Conservation (phyloP, 1,140 invertebrate genomes). For the Steinernema feltiae region DNA sequence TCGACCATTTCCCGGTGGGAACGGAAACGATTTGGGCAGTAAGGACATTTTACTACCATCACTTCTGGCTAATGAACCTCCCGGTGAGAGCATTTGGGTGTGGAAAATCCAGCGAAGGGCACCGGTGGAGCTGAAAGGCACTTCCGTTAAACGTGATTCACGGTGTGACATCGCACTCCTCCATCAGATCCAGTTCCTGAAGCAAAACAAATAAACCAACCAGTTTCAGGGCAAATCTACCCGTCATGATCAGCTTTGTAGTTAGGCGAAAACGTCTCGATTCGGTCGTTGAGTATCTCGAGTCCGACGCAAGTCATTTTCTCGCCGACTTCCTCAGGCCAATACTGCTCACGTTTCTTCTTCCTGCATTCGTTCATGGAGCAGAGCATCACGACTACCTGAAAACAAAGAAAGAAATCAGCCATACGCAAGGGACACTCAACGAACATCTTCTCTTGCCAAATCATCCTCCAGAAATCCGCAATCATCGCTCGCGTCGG, state of each 20-base stretch:
- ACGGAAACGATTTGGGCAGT: too few species aligned
- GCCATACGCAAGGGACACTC: too few species aligned
- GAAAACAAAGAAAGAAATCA: too few species aligned
- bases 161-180: conserved; percentile 22
- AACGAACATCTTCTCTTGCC: conserved; percentile 19
- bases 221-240: too few species aligned
- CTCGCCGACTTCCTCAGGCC: conserved; percentile 34
- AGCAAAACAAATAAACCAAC: conserved; percentile 18
- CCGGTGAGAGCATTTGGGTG: conserved; percentile 43
- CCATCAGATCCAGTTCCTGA: conserved; percentile 31
- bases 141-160: conserved; percentile 44
- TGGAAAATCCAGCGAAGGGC: conserved; percentile 37
- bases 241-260: conserved; percentile 37
- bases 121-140: conserved; percentile 33
- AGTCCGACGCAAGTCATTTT: conserved; percentile 20
- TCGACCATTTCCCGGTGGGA: too few species aligned
- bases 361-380: background rate
- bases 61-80: too few species aligned
- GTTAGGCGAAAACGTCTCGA: conserved; percentile 22
- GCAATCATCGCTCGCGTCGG: conserved; percentile 14
- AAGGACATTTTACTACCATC: too few species aligned
- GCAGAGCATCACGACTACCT: conserved; percentile 32
- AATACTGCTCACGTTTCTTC: conserved; percentile 44
- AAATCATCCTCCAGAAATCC: conserved; percentile 31
- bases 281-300: conserved; percentile 22